Percentiles rank a stretch among this genome's conserved stretches.
Evolutionary conservation across 2,888 invertebrate species (phyloP).

Genomic region (Drosophila recens): DNA sequence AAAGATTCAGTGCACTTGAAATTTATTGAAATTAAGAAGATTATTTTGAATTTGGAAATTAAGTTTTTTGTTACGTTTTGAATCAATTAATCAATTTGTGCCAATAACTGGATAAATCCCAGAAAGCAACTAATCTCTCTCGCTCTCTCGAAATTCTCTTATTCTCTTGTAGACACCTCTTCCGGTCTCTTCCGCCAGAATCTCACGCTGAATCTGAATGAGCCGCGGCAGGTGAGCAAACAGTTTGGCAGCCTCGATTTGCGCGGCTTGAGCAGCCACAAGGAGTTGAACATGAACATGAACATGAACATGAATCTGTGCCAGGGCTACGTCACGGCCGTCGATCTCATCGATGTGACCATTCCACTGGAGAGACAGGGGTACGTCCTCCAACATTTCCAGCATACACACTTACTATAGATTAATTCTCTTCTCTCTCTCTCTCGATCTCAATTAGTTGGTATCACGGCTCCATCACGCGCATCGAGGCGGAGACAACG

Average conservation of each 20-base stretch:
- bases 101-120: too few relatives aligned
- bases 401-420: background rate
- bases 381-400: conserved; percentile 86
- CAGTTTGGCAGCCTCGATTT: conserved; percentile 85
- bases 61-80: too few relatives aligned
- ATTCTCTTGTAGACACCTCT: conserved; percentile 85
- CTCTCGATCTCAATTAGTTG: conserved; percentile 87
- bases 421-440: background rate
- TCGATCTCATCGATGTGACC: conserved; percentile 92
- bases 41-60: too few relatives aligned
- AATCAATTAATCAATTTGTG: too few relatives aligned
- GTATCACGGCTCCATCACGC: conserved; percentile 97
- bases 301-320: conserved; percentile 92
- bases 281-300: conserved; percentile 90
- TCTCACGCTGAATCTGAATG: conserved; percentile 91
- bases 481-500: conserved; percentile 95
- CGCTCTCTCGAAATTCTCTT: too few relatives aligned
- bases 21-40: too few relatives aligned
- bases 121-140: background rate
- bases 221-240: conserved; percentile 81
- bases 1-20: too few relatives aligned
- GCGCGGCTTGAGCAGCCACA: conserved; percentile 85
- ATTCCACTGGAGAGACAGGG: conserved; percentile 95
- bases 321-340: conserved; percentile 86
- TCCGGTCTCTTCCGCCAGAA: conserved; percentile 88